phyloP scores from a whole-genome alignment of 2,797 vertebrate genomes.

The Pteropus rufus region DNA sequence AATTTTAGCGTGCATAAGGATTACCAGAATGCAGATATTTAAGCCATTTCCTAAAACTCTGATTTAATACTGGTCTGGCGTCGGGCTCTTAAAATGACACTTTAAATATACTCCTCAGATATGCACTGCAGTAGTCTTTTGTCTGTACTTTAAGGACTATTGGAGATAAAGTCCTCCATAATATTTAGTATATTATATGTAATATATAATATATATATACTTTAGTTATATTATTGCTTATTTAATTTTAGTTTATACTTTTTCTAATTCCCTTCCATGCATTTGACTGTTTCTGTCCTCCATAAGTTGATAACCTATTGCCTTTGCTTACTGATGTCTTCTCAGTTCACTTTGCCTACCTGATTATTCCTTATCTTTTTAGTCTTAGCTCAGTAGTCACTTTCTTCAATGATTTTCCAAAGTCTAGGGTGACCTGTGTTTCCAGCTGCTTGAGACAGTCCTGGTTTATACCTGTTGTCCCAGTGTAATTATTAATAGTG shows the following conservation, averaged over 20 bases:
- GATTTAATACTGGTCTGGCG: not conserved
- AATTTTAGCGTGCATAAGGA: not conserved
- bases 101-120: not conserved
- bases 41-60: not conserved
- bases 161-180: not conserved
- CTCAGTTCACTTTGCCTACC: not conserved
- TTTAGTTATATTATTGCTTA: not conserved
- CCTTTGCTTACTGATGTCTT: not conserved
- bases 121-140: not conserved
- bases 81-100: not conserved
- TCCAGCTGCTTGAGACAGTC: not conserved
- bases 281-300: not conserved
- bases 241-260: not conserved
- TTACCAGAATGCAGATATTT: not conserved
- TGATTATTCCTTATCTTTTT: not conserved
- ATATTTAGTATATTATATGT: not conserved
- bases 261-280: not conserved
- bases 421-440: not conserved
- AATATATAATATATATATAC: not conserved
- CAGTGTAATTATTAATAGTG: not conserved
- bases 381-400: not conserved
- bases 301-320: not conserved
- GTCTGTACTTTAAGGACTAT: not conserved
- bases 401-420: not conserved
- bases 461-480: not conserved